Base-by-base conservation (phyloP, 1,140 invertebrate genomes). In the Conus betulinus region DNA sequence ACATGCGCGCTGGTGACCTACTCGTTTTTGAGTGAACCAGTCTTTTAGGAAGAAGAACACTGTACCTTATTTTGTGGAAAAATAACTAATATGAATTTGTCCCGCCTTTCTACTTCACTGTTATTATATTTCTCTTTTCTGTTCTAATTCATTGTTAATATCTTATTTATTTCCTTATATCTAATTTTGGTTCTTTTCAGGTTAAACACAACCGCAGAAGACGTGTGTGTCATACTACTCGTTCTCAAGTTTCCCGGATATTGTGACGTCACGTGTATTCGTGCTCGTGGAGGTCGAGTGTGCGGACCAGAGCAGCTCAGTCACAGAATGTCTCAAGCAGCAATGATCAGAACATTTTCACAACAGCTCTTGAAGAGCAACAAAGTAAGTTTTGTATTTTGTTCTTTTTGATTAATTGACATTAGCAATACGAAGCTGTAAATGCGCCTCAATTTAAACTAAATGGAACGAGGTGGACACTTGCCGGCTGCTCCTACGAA, bases 261-360 rank as follows among this genome's bases (percentile, higher is more conserved):
- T 23, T 53, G 53, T 87, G 74, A 79, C 71, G 55, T 84, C 82
- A 84, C 82, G 23, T 63, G 20, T 55, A 81, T 79, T 39, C 51
- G 71, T 57, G 85, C 85, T 85, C 84, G 84, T 85, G 84, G 84
- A 85, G 84, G 84, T 85, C 57, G 84, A 51, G 25, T 0, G 8
- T 60, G 78, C 67, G 67, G 67, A 71, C 11, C 11, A 20, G 67
- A 71, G 4, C 67, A 10, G 23, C 7, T 71, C 67, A 23, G 67
- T 27, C 6, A 15, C 5, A 79, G n/a, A 87, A 87, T 87, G 85
- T 87, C 85, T 7, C 71, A 87, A n/a, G 39, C 85, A 57, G 53
- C 85, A 25, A 55, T 76, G 20, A 8, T 87, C 0, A 53, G 85
- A 78, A 78, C 85, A 17, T 25, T 87, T 87, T 87, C 85, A n/a